Conservation (phyloP, 2,113 vertebrate genomes). For the Cyprinus carpio region DNA sequence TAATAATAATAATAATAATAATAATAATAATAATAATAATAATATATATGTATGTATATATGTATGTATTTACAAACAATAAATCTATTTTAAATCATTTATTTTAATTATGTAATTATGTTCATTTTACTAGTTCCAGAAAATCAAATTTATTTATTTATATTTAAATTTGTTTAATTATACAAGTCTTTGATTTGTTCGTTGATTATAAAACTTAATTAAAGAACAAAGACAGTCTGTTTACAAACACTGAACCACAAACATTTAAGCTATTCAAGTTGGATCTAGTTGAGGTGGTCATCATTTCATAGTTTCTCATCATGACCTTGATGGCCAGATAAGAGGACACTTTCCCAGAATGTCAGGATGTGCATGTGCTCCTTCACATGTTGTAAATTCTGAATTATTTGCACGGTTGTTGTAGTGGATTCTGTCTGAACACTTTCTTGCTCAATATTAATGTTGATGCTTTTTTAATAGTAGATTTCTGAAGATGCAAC, state of each 20-base stretch:
- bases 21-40: no score
- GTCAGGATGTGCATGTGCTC: neutral
- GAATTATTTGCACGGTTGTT: neutral
- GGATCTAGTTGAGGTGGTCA: neutral
- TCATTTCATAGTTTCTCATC: slow-evolving; percentile 12
- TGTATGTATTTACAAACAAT: no score
- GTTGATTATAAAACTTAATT: neutral
- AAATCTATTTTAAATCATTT: no score
- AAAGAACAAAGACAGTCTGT: neutral
- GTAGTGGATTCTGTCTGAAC: slow-evolving; percentile 8
- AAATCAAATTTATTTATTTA: neutral
- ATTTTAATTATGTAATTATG: no score
- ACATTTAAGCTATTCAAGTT: neutral
- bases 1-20: no score
- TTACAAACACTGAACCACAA: slow-evolving; percentile 17
- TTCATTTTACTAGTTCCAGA: no score
- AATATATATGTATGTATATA: no score
- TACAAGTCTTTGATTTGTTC: neutral
- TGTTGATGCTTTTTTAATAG: neutral
- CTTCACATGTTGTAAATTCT: neutral
- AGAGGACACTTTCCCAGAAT: slow-evolving; percentile 25
- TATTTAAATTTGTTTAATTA: no score
- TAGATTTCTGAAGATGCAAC: neutral
- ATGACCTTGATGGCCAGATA: slow-evolving; percentile 6
- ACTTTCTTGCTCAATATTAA: neutral